These are phyloP conservation scores for Patella ulyssiponensis DNA, from an alignment of 2,888 invertebrate genomes.

Conservation along the genomic window DNA sequence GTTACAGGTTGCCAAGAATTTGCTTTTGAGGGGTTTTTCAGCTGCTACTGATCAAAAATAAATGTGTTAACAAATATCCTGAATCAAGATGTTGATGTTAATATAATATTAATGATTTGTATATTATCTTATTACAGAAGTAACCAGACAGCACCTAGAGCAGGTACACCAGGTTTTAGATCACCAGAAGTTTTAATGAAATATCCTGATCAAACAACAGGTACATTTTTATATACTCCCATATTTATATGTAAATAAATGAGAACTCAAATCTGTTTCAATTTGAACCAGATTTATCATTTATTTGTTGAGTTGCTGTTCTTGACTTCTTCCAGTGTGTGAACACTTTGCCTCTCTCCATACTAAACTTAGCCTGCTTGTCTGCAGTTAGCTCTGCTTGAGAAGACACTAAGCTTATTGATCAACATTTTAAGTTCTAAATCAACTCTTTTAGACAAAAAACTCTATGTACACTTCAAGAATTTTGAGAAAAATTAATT, in stretches of 20 bases:
- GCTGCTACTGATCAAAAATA: background rate
- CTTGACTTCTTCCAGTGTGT: too few species aligned
- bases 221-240: conserved; percentile 65
- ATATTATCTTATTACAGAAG: conserved; percentile 42
- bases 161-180: conserved; percentile 91
- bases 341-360: too few species aligned
- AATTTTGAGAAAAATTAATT: too few species aligned
- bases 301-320: background rate
- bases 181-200: conserved; percentile 83
- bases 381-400: too few species aligned
- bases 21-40: background rate
- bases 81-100: too few species aligned
- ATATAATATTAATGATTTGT: background rate
- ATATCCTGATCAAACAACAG: conserved; percentile 83
- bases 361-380: too few species aligned
- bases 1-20: too few species aligned
- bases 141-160: conserved; percentile 81
- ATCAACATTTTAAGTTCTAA: too few species aligned
- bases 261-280: background rate
- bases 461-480: too few species aligned
- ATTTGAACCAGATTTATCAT: background rate
- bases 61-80: too few species aligned
- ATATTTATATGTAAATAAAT: background rate
- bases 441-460: too few species aligned
- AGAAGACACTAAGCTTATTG: too few species aligned